Base-by-base conservation (phyloP, 2,888 invertebrate species). In the Acanthoscelides obtectus region DNA sequence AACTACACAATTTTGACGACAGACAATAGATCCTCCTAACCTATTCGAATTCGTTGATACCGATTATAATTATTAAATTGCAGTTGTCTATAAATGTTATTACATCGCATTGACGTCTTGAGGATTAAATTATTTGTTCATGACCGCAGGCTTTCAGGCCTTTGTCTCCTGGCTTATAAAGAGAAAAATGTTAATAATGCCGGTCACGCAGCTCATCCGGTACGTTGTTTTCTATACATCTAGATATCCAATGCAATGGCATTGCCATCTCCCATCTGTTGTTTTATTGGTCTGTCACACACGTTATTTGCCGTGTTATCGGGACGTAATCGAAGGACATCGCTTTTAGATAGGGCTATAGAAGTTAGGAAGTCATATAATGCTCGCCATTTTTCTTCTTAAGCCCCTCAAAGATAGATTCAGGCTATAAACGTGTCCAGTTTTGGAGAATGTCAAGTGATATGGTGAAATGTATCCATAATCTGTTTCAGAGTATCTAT, bases 271-370 rank as follows among this genome's bases (percentile, higher is more conserved):
- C 72, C 72, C 76, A 77, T 79, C 77, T 77, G 77, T 75, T 77
- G 76, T 77, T 76, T 77, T 75, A 76, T 77, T 75, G 77, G 74
- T 74, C 74, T 75, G 77, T 78, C 77, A 76, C 74, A 76, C 76
- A 72, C 77, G 73, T 78, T 77, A 77, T 79, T 79, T 76, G 75
- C 75, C 75, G 73, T 76, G 76, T 79, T 78, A 78, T 79, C 79
- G 75, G 75, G 72, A 74, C 73, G 77, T 77, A 77, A 79, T 79
- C 76, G 76, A 75, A 76, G 76, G 78, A 76, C 76, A 76, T 75
- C 76, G 71, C 74, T 75, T 70, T 75, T 71, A 75, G 45, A 45
- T 45, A 45, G 45, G 25, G 25, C 25, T 25, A 25, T 25, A 25
- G 25, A 17, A 17, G 45, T 45, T 45, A 45, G 45, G 45, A 45